Percentiles rank a stretch among this genome's conserved stretches.
phyloP scores from a whole-genome alignment of 2,113 vertebrate species.

The Plotosus lineatus region DNA sequence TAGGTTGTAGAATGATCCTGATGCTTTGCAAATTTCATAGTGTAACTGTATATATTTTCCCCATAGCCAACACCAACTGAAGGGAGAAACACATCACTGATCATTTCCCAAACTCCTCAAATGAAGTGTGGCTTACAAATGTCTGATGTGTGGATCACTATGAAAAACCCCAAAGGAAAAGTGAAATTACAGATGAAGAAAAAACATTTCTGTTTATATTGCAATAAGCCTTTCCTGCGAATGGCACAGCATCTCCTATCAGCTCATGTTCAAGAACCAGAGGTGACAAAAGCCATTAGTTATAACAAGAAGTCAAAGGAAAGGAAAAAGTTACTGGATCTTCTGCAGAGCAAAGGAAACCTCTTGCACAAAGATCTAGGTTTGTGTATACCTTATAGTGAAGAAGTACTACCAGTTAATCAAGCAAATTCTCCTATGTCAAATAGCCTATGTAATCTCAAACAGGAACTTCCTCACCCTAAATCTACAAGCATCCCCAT shows the following conservation, averaged over 20 bases:
- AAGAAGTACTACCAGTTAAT: not conserved
- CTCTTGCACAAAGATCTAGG: not conserved
- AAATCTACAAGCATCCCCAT: not conserved
- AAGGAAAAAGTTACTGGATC: conserved; percentile 29
- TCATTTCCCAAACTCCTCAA: not conserved
- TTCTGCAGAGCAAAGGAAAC: conserved; percentile 27
- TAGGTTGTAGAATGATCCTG: not conserved
- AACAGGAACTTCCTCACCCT: not conserved
- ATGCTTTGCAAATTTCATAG: not conserved
- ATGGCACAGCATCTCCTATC: conserved; percentile 34
- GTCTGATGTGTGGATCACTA: not conserved
- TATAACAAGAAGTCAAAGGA: conserved; percentile 36
- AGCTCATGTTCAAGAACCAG: conserved; percentile 27
- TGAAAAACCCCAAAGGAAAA: conserved; percentile 9
- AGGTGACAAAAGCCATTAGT: conserved; percentile 33
- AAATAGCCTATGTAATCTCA: not conserved
- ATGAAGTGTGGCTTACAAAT: conserved; percentile 8
- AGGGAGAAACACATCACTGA: not conserved
- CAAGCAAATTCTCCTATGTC: not conserved
- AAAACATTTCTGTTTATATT: conserved; percentile 37
- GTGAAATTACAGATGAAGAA: not conserved
- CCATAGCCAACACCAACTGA: not conserved
- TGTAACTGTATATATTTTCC: not conserved
- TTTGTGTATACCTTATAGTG: not conserved
- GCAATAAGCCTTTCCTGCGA: conserved; percentile 8